Evolutionary conservation across 2,113 vertebrate genomes (phyloP).

Genomic region (Emberiza fucata): DNA sequence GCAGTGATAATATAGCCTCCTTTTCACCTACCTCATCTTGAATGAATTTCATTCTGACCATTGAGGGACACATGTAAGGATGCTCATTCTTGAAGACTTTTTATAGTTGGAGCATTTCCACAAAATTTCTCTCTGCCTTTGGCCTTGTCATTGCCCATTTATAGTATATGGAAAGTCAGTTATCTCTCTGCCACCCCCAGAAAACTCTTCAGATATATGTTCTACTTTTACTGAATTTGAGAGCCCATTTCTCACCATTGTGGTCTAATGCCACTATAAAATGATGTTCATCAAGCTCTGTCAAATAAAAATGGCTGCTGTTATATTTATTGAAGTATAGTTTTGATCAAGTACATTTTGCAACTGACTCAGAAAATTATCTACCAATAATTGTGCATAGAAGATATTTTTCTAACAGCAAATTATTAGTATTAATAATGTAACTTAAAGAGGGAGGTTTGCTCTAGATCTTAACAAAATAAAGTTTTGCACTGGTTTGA

Average conservation of each 20-base stretch:
- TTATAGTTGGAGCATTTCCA: neutral
- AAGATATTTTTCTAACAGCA: neutral
- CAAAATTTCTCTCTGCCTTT: neutral
- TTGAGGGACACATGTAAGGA: neutral
- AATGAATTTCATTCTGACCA: conserved; percentile 23
- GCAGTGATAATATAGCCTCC: neutral
- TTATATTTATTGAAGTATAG: neutral
- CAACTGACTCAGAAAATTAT: neutral
- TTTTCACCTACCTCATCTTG: conserved; percentile 45
- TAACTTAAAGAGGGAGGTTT: neutral
- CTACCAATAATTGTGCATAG: neutral
- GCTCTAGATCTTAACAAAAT: neutral
- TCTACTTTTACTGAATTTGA: neutral
- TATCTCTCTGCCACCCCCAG: neutral
- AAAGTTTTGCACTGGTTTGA: neutral
- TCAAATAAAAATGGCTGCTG: neutral
- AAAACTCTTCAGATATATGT: neutral
- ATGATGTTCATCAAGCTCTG: neutral
- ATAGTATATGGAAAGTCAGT: neutral
- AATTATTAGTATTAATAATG: neutral
- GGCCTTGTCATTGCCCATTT: neutral
- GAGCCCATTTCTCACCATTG: neutral
- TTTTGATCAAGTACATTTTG: neutral
- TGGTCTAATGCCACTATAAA: neutral
- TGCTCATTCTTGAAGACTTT: neutral